Evolutionary conservation across 2,113 vertebrate species (phyloP), one percentile per base, ranked within the genome.

Genomic region (Nyctereutes procyonoides): DNA sequence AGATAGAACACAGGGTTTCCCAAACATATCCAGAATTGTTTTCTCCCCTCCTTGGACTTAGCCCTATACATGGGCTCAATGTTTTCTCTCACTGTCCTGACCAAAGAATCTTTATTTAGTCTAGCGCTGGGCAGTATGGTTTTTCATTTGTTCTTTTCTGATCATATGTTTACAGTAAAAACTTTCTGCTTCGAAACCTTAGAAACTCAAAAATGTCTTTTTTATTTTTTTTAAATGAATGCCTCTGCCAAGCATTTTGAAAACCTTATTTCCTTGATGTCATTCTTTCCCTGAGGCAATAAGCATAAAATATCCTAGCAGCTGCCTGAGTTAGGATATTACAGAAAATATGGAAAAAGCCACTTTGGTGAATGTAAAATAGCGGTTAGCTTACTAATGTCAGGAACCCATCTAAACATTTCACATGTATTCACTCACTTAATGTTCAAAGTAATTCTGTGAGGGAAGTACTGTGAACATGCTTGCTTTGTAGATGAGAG

Each of bases 131-230:
- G 32, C 13, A 32, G 58, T 32, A 0, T 55, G 60, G 9, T 8
- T 85, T 94, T 96, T 90, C 35, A 90, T 55, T n/a, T 90, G 24
- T 38, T 79, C 51, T 81, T 38, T 65, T 16, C 53, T 69, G 43
- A 82, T 82, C 38, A 79, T 88, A 14, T 96, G 55, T 90, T 90
- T 88, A 80, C 26, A 58, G 38, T 60, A n/a, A 26, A 92, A 58
- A 80, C 11, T 89, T 74, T 38, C 69, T 88, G 30, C 51, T 56
- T 65, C 84, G 63, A 74, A 95, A 91, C 24, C 55, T 84, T 95
- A 90, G 67, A 84, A 94, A 73, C 62, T 76, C 17, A 73, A 96
- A 96, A 96, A 38, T 82, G 19, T 55, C 71, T 90, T 96, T 82
- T 71, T 85, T 26, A 65, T 89, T 96, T 80, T 88, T 82, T 79